Percentiles rank a stretch among this genome's conserved stretches.
Conservation (phyloP, 2,113 vertebrate species). For the Ginglymostoma cirratum region DNA sequence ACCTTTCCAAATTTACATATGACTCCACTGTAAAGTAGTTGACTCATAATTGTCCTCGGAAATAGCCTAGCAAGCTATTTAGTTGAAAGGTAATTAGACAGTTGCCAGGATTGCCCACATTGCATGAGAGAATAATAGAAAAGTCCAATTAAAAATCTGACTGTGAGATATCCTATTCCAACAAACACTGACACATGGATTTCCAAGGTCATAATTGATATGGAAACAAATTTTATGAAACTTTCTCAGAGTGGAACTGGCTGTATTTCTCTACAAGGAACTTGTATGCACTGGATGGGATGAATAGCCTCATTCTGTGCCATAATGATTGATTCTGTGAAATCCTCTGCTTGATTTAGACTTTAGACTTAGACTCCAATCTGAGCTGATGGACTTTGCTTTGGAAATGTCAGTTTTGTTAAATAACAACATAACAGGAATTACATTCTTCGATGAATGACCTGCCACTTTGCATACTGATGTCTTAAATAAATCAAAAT, state of each 20-base stretch:
- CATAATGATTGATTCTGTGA: too few relatives aligned
- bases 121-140: too few relatives aligned
- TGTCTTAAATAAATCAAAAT: slow-evolving; percentile 6
- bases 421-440: neutral
- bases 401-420: neutral
- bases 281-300: too few relatives aligned
- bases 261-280: too few relatives aligned
- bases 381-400: neutral
- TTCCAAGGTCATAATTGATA: neutral
- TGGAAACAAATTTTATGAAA: neutral
- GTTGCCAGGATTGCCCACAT: too few relatives aligned
- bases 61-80: too few relatives aligned
- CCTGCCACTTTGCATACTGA: neutral
- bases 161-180: neutral
- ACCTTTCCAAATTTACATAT: too few relatives aligned
- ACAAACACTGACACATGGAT: neutral
- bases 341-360: too few relatives aligned
- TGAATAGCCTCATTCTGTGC: too few relatives aligned
- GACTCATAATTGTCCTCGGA: too few relatives aligned
- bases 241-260: neutral
- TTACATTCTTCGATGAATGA: neutral
- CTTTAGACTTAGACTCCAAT: neutral
- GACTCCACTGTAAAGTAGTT: too few relatives aligned
- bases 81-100: too few relatives aligned
- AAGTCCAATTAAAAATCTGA: neutral